A percentile compares a stretch with the other conserved stretches of the same genome.
phyloP scores from a whole-genome alignment of 2,888 invertebrate species.

The Zonitis immaculata region DNA sequence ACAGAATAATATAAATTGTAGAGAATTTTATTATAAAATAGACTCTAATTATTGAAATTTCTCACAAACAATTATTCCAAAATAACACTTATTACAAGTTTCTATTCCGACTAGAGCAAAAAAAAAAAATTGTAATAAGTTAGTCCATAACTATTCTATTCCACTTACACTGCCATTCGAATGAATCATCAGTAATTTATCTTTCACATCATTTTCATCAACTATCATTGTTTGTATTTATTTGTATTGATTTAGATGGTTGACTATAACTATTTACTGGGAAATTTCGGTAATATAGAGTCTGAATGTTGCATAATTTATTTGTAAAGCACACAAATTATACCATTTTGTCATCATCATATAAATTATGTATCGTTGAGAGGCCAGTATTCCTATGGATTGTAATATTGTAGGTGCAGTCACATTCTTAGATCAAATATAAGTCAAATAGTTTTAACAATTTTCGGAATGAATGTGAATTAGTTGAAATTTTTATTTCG shows the following conservation, averaged over 20 bases:
- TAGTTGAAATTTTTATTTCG: neutral
- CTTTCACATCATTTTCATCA: too few relatives aligned
- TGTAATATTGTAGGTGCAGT: constrained; percentile 40
- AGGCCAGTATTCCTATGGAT: constrained; percentile 48
- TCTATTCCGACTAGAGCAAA: neutral
- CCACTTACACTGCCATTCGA: too few relatives aligned
- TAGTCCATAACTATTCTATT: too few relatives aligned
- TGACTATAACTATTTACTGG: too few relatives aligned
- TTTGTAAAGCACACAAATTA: constrained; percentile 32
- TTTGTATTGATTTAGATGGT: too few relatives aligned
- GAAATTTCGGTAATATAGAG: constrained; percentile 25
- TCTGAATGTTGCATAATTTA: constrained; percentile 31
- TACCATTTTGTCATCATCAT: constrained; percentile 2
- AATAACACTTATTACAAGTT: neutral
- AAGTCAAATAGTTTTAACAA: constrained; percentile 32
- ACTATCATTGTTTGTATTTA: too few relatives aligned
- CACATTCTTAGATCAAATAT: constrained; percentile 48
- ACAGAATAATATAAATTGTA: constrained; percentile 34
- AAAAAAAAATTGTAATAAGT: neutral
- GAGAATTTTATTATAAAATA: constrained; percentile 35
- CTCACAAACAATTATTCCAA: neutral
- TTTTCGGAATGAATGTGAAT: constrained; percentile 23
- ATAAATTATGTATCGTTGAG: constrained; percentile 34
- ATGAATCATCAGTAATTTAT: too few relatives aligned
- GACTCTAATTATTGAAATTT: constrained; percentile 19